Evolutionary conservation across 2,113 vertebrate genomes (phyloP).

Genomic region (Gulo gulo): DNA sequence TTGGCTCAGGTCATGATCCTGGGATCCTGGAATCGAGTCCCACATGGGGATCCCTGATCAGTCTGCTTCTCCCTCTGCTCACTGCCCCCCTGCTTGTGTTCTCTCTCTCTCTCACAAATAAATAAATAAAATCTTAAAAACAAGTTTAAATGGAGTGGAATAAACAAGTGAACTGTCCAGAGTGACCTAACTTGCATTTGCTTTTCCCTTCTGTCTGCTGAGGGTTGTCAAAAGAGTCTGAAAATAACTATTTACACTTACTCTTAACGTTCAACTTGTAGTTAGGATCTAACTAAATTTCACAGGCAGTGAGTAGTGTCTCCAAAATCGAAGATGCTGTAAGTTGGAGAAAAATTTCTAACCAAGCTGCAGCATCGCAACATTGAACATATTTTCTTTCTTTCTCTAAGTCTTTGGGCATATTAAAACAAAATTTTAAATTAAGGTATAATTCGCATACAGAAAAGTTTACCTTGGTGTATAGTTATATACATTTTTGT

Average conservation of each 20-base stretch:
- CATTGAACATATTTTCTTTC: not conserved
- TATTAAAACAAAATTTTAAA: not conserved
- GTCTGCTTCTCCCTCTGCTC: too few relatives aligned
- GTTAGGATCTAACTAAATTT: not conserved
- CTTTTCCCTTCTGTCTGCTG: not conserved
- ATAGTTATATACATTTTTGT: not conserved
- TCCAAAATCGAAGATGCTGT: not conserved
- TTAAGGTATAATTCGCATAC: not conserved
- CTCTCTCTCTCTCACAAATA: too few relatives aligned
- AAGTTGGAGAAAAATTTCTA: not conserved
- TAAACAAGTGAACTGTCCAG: not conserved
- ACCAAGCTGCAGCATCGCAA: not conserved
- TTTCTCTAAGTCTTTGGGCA: not conserved
- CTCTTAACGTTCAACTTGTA: not conserved
- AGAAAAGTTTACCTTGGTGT: not conserved
- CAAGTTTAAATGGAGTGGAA: not conserved
- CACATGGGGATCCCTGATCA: too few relatives aligned
- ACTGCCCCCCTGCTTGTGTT: too few relatives aligned
- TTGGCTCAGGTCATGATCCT: too few relatives aligned
- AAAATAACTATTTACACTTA: not conserved
- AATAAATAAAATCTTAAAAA: too few relatives aligned
- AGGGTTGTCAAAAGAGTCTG: not conserved
- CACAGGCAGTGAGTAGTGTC: not conserved
- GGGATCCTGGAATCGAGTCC: too few relatives aligned
- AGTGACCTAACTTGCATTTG: not conserved